Base-by-base conservation (phyloP, 2,797 vertebrate species). In the Meda fulgida region DNA sequence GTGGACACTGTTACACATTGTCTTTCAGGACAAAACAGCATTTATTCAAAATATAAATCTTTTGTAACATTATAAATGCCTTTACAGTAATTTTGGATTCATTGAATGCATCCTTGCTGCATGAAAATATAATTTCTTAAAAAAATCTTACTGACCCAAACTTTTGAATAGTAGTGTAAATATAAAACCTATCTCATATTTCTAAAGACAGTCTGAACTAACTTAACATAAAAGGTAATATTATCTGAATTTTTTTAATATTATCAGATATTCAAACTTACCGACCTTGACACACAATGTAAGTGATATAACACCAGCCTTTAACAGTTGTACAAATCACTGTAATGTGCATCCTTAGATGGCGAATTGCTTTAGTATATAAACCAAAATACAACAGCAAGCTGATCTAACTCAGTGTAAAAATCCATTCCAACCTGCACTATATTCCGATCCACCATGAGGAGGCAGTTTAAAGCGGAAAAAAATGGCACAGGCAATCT, bases 391-490 rank as follows among this genome's bases (percentile, higher is more conserved):
- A 43, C 13, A 65, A 63, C 13, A 26, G 29, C 14, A 36, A 38
- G 5, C 10, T 21, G 38, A 46, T 71, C 69, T 43, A 26, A 16
- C 29, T 40, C 31, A 80, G 31, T 21, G 16, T 43, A 83, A 34
- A 76, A 83, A 55, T 78, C 10, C 19, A 84, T 78, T 67, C 1
- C 48, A 43, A 53, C 34, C 34, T 10, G 63, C 63, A 69, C 43
- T 76, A 16, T 29, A 83, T 77, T 55, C 58, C 40, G 46, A 43
- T 31, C 18, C 71, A 83, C 8, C 71, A 36, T 71, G 43, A 55
- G 43, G 46, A 13, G 60, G 72, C 63, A 58, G n/a, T 84, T 77
- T 70, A 76, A 80, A 71, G 46, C 7, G 21, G 71, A 78, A 86
- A 36, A 60, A 76, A 73, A 81, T 48, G 3, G 48, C 34, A 26